Base-by-base conservation (phyloP, 2,888 invertebrate genomes). In the Phengaris alcon region DNA sequence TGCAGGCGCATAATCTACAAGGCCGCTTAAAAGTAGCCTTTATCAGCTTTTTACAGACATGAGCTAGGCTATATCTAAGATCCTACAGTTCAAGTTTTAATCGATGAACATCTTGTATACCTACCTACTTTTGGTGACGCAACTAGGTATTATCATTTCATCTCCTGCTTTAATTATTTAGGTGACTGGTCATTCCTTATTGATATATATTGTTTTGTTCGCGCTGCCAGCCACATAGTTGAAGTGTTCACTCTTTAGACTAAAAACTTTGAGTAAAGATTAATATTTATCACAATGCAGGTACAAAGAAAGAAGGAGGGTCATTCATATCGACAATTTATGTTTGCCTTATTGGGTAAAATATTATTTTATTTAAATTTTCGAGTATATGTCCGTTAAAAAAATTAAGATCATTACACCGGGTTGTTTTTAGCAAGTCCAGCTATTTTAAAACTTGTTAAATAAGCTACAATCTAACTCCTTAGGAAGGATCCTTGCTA, bases 81-180 rank as follows among this genome's bases (percentile, higher is more conserved):
- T n/a, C 55, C 22, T 4, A 59, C 22, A 59, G 59, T 59, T 59
- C 10, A 51, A 70, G 15, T 15, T 15, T 9, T 15, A 70, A 12
- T 70, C 15, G 15, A 51, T 15, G 70, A 70, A 70, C 70, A 70
- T 70, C 70, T 70, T 70, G 70, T 70, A 70, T 70, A 70, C 35
- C 35, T 35, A 35, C 35, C 35, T 35, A 35, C 70, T 51, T 70
- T 51, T 51, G 5, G 5, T 70, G 70, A 70, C 70, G 70, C 70
- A 70, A 70, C 22, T 64, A 10, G 48, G 44, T 70, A 51, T 70
- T 70, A 70, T 70, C 70, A 15, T 70, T 70, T 70, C 70, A 70
- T 70, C 15, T 70, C 6, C 70, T 51, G 51, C 51, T 51, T 70
- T 70, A 70, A 70, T 70, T 70, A 70, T 70, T 70, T 70, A 70